Evolutionary conservation across 2,888 invertebrate species (phyloP).

Genomic region (Epirrhoe tristata): DNA sequence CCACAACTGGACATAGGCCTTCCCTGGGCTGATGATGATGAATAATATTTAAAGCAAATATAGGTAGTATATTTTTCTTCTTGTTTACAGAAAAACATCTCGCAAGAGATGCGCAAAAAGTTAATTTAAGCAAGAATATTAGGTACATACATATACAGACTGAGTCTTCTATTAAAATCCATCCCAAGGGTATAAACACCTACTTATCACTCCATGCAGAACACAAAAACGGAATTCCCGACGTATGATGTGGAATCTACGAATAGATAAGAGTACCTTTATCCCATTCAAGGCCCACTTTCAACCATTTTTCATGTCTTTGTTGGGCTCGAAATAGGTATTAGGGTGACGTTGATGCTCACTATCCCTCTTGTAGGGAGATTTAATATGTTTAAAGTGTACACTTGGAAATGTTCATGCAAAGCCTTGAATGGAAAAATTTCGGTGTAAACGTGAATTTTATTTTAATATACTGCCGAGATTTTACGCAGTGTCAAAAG

Average conservation of each 20-base stretch:
- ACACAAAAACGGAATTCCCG: slow-evolving; percentile 53
- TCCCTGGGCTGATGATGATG: too few relatives aligned
- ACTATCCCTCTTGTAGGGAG: slow-evolving; percentile 63
- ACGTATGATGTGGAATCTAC: slow-evolving; percentile 66
- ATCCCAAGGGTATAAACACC: slow-evolving; percentile 38
- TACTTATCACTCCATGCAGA: slow-evolving; percentile 45
- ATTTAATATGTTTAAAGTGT: slow-evolving; percentile 62
- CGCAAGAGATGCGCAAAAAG: slow-evolving; percentile 6
- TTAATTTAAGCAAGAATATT: slow-evolving; percentile 41
- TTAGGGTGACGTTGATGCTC: slow-evolving; percentile 65
- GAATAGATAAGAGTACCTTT: slow-evolving; percentile 76
- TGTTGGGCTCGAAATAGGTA: slow-evolving; percentile 73
- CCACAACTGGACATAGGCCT: too few relatives aligned
- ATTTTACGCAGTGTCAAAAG: slow-evolving; percentile 13
- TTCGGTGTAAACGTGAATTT: slow-evolving; percentile 28
- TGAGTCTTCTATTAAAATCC: slow-evolving; percentile 29
- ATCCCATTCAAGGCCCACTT: slow-evolving; percentile 76
- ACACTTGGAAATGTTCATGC: slow-evolving; percentile 33
- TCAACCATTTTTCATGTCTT: slow-evolving; percentile 82
- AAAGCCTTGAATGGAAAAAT: slow-evolving; percentile 27
- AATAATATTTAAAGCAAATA: too few relatives aligned
- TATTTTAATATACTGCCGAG: slow-evolving; percentile 28
- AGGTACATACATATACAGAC: too few relatives aligned
- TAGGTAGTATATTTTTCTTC: too few relatives aligned
- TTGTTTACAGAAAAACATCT: too few relatives aligned